Percentiles rank a stretch among this genome's conserved stretches.
Evolutionary conservation across 2,797 vertebrate genomes (phyloP).

Genomic region (Geotria australis): DNA sequence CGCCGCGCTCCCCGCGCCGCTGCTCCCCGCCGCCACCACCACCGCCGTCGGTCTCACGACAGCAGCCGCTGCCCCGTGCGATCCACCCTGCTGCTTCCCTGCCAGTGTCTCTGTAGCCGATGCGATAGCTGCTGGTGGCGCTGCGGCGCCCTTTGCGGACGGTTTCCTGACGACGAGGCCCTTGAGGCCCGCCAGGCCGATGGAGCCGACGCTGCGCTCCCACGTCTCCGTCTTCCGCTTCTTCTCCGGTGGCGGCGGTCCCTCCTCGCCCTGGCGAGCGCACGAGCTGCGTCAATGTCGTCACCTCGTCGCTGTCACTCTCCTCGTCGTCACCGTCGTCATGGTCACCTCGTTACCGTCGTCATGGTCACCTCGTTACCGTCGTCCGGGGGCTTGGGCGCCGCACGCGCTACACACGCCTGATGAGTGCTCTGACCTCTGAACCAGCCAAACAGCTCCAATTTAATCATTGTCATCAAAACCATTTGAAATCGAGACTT

Average conservation of each 20-base stretch:
- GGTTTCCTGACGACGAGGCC: conserved; percentile 34
- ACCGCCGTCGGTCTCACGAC: neutral
- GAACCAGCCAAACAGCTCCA: no score
- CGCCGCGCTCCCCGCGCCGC: neutral
- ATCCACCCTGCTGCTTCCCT: no score
- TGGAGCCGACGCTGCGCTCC: conserved; percentile 31
- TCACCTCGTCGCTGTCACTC: no score
- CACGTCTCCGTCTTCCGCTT: conserved; percentile 28
- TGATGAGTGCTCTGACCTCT: no score
- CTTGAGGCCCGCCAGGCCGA: conserved; percentile 15
- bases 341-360: no score
- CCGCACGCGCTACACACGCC: no score
- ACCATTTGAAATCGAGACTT: no score
- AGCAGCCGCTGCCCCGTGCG: neutral
- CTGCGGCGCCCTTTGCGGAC: neutral
- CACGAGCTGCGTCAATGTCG: neutral
- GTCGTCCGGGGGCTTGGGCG: no score
- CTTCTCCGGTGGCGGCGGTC: conserved; percentile 14
- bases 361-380: no score
- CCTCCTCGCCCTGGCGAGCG: neutral
- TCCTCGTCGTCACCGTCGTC: neutral
- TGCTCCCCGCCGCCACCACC: neutral
- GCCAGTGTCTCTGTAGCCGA: conserved; percentile 1
- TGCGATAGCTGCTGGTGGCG: neutral
- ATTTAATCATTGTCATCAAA: no score